Conservation (phyloP, 2,113 vertebrate genomes). For the Chloropsis cyanopogon region DNA sequence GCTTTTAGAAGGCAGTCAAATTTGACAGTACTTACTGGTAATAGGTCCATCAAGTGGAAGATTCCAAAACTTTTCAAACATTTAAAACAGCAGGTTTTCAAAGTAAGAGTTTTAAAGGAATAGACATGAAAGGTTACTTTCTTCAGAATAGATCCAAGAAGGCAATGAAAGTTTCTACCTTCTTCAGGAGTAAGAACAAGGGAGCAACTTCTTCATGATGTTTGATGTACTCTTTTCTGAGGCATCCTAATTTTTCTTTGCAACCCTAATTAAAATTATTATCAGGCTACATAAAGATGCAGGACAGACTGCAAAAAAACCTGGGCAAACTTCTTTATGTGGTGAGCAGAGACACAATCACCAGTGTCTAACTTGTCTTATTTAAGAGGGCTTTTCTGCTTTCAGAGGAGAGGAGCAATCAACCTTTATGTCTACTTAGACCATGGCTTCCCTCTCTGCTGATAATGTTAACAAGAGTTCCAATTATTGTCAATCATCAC, state of each 20-base stretch:
- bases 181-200: not conserved
- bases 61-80: not conserved
- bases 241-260: not conserved
- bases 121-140: not conserved
- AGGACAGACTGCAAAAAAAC: not conserved
- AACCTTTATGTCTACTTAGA: constrained; percentile 28
- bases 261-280: not conserved
- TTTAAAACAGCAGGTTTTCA: not conserved
- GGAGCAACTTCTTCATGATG: not conserved
- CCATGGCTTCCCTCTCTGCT: constrained; percentile 3
- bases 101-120: not conserved
- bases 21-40: not conserved
- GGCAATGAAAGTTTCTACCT: not conserved
- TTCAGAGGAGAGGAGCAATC: constrained; percentile 3
- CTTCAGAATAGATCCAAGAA: not conserved
- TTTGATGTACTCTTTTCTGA: not conserved
- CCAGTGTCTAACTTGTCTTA: not conserved
- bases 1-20: not conserved
- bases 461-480: constrained; percentile 54
- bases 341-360: not conserved
- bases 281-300: not conserved
- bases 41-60: not conserved
- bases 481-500: constrained; percentile 60
- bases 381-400: not conserved
- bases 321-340: not conserved